Evolutionary conservation across 2,888 invertebrate genomes (phyloP).

Genomic region (Dastarcus helophoroides): DNA sequence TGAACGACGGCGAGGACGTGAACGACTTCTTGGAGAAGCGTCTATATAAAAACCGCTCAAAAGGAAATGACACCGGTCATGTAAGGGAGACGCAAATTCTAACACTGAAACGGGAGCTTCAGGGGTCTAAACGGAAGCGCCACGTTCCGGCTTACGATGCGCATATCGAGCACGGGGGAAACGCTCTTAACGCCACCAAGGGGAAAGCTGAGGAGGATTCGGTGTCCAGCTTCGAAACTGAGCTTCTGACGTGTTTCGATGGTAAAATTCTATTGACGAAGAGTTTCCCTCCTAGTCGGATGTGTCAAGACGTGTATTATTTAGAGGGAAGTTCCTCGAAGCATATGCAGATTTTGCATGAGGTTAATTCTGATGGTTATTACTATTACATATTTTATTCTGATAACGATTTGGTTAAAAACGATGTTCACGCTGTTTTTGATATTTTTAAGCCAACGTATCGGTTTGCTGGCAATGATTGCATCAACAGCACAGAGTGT

Average conservation of each 20-base stretch:
- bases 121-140: neutral
- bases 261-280: constrained; percentile 63
- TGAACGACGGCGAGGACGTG: constrained; percentile 18
- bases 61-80: too few relatives aligned
- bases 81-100: too few relatives aligned
- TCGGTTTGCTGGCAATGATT: constrained; percentile 58
- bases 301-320: constrained; percentile 58
- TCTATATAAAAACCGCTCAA: constrained; percentile 17
- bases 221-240: constrained; percentile 74
- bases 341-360: constrained; percentile 58
- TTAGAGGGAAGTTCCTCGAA: constrained; percentile 48
- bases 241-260: constrained; percentile 62
- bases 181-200: constrained; percentile 47
- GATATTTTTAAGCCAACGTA: constrained; percentile 78
- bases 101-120: too few relatives aligned
- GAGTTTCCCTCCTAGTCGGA: constrained; percentile 55
- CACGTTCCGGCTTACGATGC: constrained; percentile 57
- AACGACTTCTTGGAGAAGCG: constrained; percentile 17
- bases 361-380: constrained; percentile 65
- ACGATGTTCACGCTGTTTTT: constrained; percentile 73
- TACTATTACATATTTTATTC: constrained; percentile 86
- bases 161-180: constrained; percentile 68
- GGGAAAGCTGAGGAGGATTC: constrained; percentile 47
- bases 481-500: constrained; percentile 68
- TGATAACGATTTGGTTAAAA: constrained; percentile 68